These are phyloP conservation scores for Peribatodes rhomboidaria DNA, from an alignment of 2,888 invertebrate genomes.

Conservation along the genomic window DNA sequence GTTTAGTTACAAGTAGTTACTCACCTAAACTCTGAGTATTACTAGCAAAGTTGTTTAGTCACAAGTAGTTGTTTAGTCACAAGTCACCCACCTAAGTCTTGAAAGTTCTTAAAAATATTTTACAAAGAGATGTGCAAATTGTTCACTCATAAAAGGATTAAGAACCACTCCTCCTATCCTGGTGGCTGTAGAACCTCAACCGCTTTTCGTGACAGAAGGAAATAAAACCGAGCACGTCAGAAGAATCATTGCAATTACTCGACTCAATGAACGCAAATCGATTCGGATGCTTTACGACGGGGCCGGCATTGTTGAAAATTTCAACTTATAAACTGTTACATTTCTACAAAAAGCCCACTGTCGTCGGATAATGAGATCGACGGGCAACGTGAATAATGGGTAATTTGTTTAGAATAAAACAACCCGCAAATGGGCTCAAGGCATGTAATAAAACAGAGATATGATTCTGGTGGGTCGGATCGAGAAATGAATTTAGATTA, in stretches of 20 bases:
- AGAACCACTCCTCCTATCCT: not conserved
- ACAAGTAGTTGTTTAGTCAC: no score
- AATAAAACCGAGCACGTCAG: conserved; percentile 66
- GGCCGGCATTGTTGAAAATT: conserved; percentile 59
- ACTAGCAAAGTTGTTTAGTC: no score
- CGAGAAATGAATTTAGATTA: conserved; percentile 87
- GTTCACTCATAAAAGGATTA: not conserved
- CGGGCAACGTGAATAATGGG: conserved; percentile 79
- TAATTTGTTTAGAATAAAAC: conserved; percentile 85
- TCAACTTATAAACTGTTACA: conserved; percentile 58
- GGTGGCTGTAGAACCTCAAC: conserved; percentile 39
- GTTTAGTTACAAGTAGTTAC: no score
- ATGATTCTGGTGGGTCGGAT: conserved; percentile 82
- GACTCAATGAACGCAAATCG: conserved; percentile 76
- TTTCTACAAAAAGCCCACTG: conserved; percentile 56
- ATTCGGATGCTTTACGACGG: conserved; percentile 70
- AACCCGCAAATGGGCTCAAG: conserved; percentile 83
- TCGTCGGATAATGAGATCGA: conserved; percentile 78
- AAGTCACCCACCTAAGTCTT: no score
- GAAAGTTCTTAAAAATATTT: no score
- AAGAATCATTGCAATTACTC: conserved; percentile 75
- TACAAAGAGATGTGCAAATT: not conserved
- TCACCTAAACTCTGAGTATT: no score
- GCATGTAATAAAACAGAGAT: conserved; percentile 85
- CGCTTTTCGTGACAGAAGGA: conserved; percentile 55